Conservation (phyloP, 2,797 vertebrate species). For the Bradypodion ventrale region DNA sequence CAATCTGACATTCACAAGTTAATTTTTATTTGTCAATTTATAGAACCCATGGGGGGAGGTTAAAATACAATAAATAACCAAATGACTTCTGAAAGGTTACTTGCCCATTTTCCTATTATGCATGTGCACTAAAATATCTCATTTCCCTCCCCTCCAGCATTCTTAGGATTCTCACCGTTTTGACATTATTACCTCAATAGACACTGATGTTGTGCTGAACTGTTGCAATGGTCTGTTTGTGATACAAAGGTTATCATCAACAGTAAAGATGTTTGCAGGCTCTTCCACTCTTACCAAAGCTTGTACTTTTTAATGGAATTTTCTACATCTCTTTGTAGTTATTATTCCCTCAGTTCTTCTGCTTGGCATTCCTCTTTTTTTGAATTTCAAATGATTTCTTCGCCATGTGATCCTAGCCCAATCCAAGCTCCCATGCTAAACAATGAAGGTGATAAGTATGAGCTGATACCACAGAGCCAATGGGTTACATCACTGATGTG, state of each 20-base stretch:
- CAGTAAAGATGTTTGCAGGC: neutral
- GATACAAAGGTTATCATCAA: neutral
- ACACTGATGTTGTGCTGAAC: neutral
- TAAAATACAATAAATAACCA: neutral
- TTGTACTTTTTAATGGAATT: neutral
- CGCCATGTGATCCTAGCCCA: neutral
- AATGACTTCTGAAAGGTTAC: neutral
- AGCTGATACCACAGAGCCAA: neutral
- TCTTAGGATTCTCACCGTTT: neutral
- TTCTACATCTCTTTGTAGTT: neutral
- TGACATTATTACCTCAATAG: neutral
- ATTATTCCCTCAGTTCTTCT: neutral
- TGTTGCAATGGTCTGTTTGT: neutral
- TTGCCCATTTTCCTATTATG: neutral
- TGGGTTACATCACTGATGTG: neutral
- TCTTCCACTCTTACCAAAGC: neutral
- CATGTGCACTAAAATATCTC: neutral
- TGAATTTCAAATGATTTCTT: neutral
- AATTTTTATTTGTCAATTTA: too few relatives aligned
- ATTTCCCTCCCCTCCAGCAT: neutral
- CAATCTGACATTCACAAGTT: too few relatives aligned
- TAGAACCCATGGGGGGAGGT: too few relatives aligned
- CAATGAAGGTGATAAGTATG: neutral
- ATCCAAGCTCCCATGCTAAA: neutral
- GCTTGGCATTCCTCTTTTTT: neutral